Evolutionary conservation across 2,113 vertebrate genomes (phyloP), one percentile per base, ranked within the genome.

Genomic region (Leuciscus idus): DNA sequence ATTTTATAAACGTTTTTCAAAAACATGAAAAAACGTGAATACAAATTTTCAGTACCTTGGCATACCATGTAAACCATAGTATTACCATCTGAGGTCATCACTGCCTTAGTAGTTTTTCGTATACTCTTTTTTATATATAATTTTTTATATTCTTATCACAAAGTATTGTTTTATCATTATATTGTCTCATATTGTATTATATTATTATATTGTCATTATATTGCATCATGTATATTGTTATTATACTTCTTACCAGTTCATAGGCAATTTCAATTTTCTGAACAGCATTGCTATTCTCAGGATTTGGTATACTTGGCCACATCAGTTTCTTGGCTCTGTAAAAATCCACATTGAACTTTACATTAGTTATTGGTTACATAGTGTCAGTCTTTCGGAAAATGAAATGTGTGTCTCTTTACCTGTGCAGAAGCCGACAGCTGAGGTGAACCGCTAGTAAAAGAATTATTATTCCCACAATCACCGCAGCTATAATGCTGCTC

Each of bases 231-330:
- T 43, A 9, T 43, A 43, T 43, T 43, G 43, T 10, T 2, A 43
- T 9, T 43, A 9, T 43, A 43, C 43, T 43, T 9, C 90, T 89
- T 59, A 95, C 93, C 82, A 87, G 62, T 6, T 92, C 87, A 85
- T 81, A 77, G 66, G 48, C 86, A 55, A 88, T 87, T 62, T 91
- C 91, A 61, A 94, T 93, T 86, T 95, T 95, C 89, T 94, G 94
- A 73, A 96, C 92, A 12, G 92, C 93, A 1, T 87, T 92, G 91
- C 96, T 97, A 4, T 95, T 93, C 77, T 81, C 88, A 12, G 96
- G 97, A 85, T 92, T 95, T 9, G 96, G 96, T 81, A 97, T 89
- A 81, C 90, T 94, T 2, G 93, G 93, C 95, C 95, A 97, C 74
- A 95, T 90, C 0, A 83, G 30, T 39, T 64, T 86, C 90, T 94